Evolutionary conservation across 2,113 vertebrate species (phyloP).

Genomic region (Corythaeola cristata): DNA sequence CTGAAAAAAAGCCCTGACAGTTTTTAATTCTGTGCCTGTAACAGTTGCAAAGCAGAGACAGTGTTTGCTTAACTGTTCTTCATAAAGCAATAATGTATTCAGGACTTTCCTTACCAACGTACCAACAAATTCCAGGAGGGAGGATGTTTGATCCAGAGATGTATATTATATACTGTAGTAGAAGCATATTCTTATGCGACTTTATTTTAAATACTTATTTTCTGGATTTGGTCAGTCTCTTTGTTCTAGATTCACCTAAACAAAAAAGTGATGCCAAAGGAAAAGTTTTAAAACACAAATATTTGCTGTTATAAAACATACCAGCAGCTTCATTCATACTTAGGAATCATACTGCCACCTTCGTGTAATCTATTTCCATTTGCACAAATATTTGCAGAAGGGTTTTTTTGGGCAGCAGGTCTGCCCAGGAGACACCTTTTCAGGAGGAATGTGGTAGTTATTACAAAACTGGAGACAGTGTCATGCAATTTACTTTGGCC

Average conservation of each 20-base stretch:
- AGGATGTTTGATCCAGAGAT: background rate
- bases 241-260: background rate
- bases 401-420: background rate
- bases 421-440: background rate
- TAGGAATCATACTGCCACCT: background rate
- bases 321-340: background rate
- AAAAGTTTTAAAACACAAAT: background rate
- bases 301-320: background rate
- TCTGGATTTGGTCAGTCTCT: background rate
- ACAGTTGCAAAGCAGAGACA: background rate
- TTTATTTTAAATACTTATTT: background rate
- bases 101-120: background rate
- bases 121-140: background rate
- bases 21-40: background rate
- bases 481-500: background rate
- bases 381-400: background rate
- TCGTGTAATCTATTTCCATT: background rate
- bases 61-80: background rate
- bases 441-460: background rate
- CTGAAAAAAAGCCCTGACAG: background rate
- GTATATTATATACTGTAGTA: background rate
- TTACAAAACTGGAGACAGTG: background rate
- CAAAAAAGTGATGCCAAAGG: background rate
- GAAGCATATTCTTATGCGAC: background rate
- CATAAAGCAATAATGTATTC: background rate